A percentile compares a stretch with the other conserved stretches of the same genome.
Evolutionary conservation across 2,113 vertebrate genomes (phyloP).

Genomic region (Eolophus roseicapilla): DNA sequence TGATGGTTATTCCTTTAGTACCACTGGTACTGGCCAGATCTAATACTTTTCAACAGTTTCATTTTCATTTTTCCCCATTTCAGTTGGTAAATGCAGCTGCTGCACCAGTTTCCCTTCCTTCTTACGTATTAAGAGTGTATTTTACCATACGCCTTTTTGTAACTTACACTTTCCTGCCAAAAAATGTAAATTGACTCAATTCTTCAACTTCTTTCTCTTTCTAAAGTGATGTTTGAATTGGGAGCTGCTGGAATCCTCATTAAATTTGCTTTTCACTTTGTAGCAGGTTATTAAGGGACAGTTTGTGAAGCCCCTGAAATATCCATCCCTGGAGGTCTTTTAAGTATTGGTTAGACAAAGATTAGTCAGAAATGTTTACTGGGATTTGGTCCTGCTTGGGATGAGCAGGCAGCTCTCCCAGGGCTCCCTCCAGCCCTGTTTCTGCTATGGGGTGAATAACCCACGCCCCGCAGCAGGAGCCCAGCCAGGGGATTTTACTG

Average conservation of each 20-base stretch:
- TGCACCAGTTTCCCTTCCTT: not conserved
- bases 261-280: constrained; percentile 22
- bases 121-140: not conserved
- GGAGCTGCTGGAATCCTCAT: constrained; percentile 27
- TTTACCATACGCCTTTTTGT: not conserved
- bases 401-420: not conserved
- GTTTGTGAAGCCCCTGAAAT: constrained; percentile 2
- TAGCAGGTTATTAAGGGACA: not conserved
- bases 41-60: not conserved
- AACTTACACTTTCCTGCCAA: not conserved
- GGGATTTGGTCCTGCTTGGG: not conserved
- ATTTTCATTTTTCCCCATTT: not conserved
- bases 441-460: too few species aligned
- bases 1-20: not conserved
- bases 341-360: not conserved
- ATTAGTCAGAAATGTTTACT: not conserved
- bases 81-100: not conserved
- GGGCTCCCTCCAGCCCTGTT: not conserved
- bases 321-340: not conserved
- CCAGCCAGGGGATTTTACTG: not conserved
- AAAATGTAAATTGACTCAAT: constrained; percentile 24
- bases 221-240: constrained; percentile 27
- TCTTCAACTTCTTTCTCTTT: constrained; percentile 9
- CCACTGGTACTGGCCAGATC: not conserved
- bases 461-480: rapidly evolving